phyloP scores from a whole-genome alignment of 2,113 vertebrate species.

The Genyomyrus donnyi region DNA sequence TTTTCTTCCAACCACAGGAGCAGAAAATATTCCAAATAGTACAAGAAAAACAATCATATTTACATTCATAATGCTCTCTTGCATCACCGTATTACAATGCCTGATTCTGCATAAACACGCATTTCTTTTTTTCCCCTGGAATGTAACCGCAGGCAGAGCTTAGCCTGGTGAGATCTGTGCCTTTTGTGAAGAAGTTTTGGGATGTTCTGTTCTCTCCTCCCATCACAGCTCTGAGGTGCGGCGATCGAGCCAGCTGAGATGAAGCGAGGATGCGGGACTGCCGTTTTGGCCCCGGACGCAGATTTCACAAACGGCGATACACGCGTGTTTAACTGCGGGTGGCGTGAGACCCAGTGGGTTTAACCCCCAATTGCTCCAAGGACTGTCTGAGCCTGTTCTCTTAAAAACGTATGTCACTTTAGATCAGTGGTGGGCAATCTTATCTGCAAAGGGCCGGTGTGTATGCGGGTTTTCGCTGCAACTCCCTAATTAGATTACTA shows the following conservation, averaged over 20 bases:
- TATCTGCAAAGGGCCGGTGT: too few relatives aligned
- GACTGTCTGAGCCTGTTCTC: background rate
- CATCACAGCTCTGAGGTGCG: background rate
- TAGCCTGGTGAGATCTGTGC: background rate
- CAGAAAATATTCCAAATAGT: background rate
- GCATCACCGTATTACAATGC: background rate
- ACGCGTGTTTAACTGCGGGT: background rate
- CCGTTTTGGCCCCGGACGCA: background rate
- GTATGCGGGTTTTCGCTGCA: too few relatives aligned
- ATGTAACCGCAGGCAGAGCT: background rate
- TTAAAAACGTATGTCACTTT: background rate
- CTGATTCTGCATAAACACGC: background rate
- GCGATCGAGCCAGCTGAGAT: background rate
- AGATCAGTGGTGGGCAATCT: too few relatives aligned
- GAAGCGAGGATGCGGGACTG: background rate
- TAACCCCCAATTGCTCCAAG: background rate
- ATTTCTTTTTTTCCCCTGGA: background rate
- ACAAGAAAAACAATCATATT: background rate
- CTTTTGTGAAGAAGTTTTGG: background rate
- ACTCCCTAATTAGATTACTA: too few relatives aligned
- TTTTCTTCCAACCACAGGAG: background rate
- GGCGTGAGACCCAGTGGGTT: background rate
- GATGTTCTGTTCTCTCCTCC: background rate
- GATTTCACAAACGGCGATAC: background rate
- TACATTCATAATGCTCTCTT: background rate